Percentiles rank a stretch among this genome's conserved stretches.
Evolutionary conservation across 2,113 vertebrate genomes (phyloP).

Genomic region (Eleginops maclovinus): DNA sequence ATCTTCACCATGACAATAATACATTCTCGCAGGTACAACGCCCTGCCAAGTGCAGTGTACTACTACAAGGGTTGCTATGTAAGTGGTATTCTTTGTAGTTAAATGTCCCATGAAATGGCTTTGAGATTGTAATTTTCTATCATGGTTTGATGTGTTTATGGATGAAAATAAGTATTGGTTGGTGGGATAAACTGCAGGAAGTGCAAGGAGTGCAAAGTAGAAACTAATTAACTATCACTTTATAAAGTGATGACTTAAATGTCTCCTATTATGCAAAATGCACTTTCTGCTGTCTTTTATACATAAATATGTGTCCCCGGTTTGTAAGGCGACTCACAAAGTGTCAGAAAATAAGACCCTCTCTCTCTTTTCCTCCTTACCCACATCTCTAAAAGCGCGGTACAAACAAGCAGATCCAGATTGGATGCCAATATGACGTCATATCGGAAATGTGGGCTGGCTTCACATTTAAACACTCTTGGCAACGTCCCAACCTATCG

Average conservation of each 20-base stretch:
- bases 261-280: no score
- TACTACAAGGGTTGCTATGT: conserved; percentile 5
- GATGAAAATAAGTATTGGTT: conserved; percentile 4
- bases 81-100: conserved; percentile 29
- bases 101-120: conserved; percentile 30
- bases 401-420: no score
- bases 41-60: neutral
- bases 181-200: conserved; percentile 5
- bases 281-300: no score
- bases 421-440: no score
- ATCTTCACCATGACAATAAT: neutral
- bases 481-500: no score
- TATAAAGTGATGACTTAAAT: neutral
- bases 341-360: no score
- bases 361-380: no score
- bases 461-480: no score
- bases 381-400: no score
- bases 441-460: no score
- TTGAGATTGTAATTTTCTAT: conserved; percentile 21
- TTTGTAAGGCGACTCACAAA: no score
- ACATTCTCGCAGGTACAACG: neutral
- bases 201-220: conserved; percentile 5
- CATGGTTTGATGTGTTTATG: conserved; percentile 22
- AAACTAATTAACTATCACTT: neutral
- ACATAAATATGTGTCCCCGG: no score